Base-by-base conservation (phyloP, 2,888 invertebrate genomes). In the Blastobasis lacticolella region DNA sequence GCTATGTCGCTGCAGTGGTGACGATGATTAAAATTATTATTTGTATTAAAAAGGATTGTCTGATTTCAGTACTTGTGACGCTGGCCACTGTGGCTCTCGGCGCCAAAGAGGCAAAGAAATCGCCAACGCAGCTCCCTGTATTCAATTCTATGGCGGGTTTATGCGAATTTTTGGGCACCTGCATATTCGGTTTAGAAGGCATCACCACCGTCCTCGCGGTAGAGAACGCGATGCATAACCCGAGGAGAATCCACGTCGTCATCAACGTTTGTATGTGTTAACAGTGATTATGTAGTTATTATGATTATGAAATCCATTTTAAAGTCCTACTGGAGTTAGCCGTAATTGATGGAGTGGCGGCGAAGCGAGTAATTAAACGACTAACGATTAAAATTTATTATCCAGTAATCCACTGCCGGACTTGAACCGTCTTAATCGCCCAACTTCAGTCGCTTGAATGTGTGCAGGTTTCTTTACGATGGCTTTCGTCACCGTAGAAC, bases 161-260 rank as follows among this genome's bases (percentile, higher is more conserved):
- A 0, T 63, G 77, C 1, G 67, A 73, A 65, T 90, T 89, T 62
- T 75, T 86, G 51, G 89, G 90, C 5, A 83, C 88, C 0, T 88
- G 87, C 10, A 83, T 89, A 9, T 90, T 90, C 58, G 86, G 89
- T 37, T 73, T 90, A 63, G 89, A 90, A 59, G 71, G 78, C 0
- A 62, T 75, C 0, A 75, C 75, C 0, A 70, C 65, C 0, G 66
- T 72, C 0, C 48, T 81, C 51, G 66, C 77, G 0, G 67, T 81
- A 4, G 81, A 81, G 45, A 81, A 81, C 48, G 60, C 63, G 37
- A 79, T 81, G 78, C 51, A 62, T 0, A 46, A 73, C 0, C 81
- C 81, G 0, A 65, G 58, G 38, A 69, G 70, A 10, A 71, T 78
- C 5, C 58, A 58, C 0, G 4, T 61, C 0, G 79, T 78, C 0